Percentiles rank a stretch among this genome's conserved stretches.
phyloP scores from a whole-genome alignment of 2,797 vertebrate species.

The Menidia menidia region DNA sequence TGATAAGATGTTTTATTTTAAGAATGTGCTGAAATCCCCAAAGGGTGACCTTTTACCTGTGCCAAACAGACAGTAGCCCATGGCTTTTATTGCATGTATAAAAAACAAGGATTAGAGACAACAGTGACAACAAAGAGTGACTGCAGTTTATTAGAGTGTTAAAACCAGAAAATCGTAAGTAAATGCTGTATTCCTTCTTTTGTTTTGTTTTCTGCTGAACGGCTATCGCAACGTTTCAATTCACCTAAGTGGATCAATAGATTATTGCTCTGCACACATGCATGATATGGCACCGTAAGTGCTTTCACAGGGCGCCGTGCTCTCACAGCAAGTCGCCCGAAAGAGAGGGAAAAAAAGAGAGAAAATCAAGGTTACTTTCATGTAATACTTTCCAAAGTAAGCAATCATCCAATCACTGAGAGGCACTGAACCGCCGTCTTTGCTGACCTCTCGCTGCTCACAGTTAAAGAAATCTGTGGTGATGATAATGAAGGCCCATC shows the following conservation, averaged over 20 bases:
- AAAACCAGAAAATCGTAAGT: neutral
- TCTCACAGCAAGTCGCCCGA: neutral
- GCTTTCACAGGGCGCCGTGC: neutral
- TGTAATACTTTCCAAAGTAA: neutral
- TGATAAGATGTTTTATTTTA: slow-evolving; percentile 73
- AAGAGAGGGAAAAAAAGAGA: neutral
- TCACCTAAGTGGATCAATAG: neutral
- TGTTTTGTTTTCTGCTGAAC: neutral
- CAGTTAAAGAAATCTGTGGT: slow-evolving; percentile 34
- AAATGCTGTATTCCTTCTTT: neutral
- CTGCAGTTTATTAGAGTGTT: neutral
- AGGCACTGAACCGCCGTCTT: slow-evolving; percentile 20
- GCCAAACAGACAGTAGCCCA: slow-evolving; percentile 44
- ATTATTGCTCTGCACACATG: neutral
- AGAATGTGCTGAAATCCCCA: slow-evolving; percentile 53
- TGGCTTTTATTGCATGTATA: slow-evolving; percentile 37
- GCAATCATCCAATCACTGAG: slow-evolving; percentile 34
- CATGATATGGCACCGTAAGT: neutral
- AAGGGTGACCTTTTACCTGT: slow-evolving; percentile 44
- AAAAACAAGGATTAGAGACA: neutral
- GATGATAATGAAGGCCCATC: slow-evolving; percentile 51
- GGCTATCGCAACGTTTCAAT: neutral
- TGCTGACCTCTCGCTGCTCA: slow-evolving; percentile 32
- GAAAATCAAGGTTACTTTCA: neutral
- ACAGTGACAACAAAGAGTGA: neutral